phyloP scores from a whole-genome alignment of 2,888 invertebrate genomes.

The Thalpophila matura region DNA sequence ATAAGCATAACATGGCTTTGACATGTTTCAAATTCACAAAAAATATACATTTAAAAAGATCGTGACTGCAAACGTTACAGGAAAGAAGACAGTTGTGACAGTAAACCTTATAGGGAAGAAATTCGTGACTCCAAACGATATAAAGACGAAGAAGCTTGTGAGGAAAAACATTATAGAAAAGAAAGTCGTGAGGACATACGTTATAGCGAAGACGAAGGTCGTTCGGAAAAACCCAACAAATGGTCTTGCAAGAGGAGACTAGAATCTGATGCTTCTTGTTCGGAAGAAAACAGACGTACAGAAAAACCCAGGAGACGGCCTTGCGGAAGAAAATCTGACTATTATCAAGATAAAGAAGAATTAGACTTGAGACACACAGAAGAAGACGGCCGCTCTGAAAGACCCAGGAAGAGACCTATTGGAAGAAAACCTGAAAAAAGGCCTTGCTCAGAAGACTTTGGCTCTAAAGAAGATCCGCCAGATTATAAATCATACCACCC shows the following conservation, averaged over 20 bases:
- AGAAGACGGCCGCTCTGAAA: neutral
- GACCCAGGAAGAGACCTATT: neutral
- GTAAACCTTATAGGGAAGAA: neutral
- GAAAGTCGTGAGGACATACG: too few species aligned
- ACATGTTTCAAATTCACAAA: too few species aligned
- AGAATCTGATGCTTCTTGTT: neutral
- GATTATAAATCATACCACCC: neutral
- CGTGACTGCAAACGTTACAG: neutral
- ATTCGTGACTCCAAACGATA: too few species aligned
- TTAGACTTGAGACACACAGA: neutral
- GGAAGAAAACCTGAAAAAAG: slow-evolving; percentile 1
- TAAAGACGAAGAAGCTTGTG: too few species aligned
- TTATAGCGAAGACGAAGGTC: neutral
- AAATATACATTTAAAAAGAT: too few species aligned
- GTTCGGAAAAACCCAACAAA: too few species aligned
- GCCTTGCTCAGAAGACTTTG: neutral
- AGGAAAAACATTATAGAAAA: too few species aligned
- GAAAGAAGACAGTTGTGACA: neutral
- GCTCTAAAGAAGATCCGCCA: neutral
- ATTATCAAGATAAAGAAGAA: neutral
- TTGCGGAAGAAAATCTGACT: neutral
- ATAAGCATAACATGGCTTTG: too few species aligned
- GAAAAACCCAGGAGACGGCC: neutral
- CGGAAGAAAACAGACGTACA: neutral
- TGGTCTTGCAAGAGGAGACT: neutral